phyloP scores from a whole-genome alignment of 2,797 vertebrate genomes.

The Rhodeus uyekii region DNA sequence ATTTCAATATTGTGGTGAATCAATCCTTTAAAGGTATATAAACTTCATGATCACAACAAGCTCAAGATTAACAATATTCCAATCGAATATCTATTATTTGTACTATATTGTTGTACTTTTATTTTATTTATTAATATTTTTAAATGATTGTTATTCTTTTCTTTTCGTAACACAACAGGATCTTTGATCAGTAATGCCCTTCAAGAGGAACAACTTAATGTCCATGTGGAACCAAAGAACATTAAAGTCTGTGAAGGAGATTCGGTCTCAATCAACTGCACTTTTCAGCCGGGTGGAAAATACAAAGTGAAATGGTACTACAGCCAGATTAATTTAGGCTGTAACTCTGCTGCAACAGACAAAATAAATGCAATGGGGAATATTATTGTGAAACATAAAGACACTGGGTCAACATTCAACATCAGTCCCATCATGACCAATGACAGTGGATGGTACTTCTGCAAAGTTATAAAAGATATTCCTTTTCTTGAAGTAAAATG shows the following conservation, averaged over 20 bases:
- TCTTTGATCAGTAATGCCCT: too few species aligned
- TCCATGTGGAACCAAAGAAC: not conserved
- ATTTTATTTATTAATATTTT: too few species aligned
- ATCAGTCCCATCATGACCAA: not conserved
- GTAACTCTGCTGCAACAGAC: rapidly evolving
- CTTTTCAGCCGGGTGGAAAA: rapidly evolving
- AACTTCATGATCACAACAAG: not conserved
- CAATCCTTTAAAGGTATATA: too few species aligned
- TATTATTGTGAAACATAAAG: not conserved
- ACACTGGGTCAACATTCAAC: not conserved
- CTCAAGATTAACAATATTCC: not conserved
- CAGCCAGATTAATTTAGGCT: not conserved
- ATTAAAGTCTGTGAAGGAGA: not conserved
- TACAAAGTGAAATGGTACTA: slow-evolving; percentile 29
- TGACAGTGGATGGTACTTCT: slow-evolving; percentile 52
- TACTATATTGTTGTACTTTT: not conserved
- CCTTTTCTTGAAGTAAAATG: rapidly evolving
- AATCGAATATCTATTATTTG: too few species aligned
- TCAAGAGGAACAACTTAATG: too few species aligned
- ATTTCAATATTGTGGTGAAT: too few species aligned
- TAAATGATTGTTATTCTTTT: too few species aligned
- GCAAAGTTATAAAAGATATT: slow-evolving; percentile 27
- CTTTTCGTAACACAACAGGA: too few species aligned
- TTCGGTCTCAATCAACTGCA: slow-evolving; percentile 21
- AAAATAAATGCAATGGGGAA: rapidly evolving